Evolutionary conservation across 92 coral and sea anemone species (phyloP), one percentile per base, ranked within the genome.

Genomic region (Pocillopora meandrina): DNA sequence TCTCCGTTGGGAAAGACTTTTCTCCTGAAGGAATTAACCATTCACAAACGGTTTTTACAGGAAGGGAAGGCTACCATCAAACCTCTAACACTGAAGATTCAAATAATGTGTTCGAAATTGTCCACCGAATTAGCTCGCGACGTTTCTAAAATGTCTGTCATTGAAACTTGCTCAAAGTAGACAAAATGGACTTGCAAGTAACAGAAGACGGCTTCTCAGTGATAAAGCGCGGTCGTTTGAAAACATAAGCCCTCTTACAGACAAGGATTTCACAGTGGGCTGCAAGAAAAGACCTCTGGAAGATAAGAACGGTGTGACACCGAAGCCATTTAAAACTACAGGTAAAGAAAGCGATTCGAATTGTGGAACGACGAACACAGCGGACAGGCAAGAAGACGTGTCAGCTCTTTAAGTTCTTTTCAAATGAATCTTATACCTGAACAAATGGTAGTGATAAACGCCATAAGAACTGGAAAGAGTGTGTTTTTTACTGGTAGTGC

Each of bases 401-500:
- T 26, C 26, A 26, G 26, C 26, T 26, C 26, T 26, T 26, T 26
- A 1, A 26, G 26, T 26, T 26, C 26, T 26, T 26, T 26, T 0
- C 26, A 26, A 26, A 26, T 26, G 26, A 26, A 26, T 26, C 26
- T 26, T 26, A 26, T 26, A 26, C 26, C 26, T 26, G 26, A 26
- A 26, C 26, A 26, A 26, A 26, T 26, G 26, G 26, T 26, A 26
- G 26, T 94, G 17, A 74, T 91, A 5, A 92, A 91, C 66, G 92
- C 98, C n/a, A 93, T 96, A 58, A 89, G 90, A 64, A 83, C 95
- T 13, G 90, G 96, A 13, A 85, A 88, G 84, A 96, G 86, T 85
- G 79, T 96, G 14, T 96, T 96, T 86, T 94, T 96, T 74, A 96
- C 99, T 35, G 99, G 99, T 16, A 96, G 99, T 83, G 99, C 98